A percentile compares a stretch with the other conserved stretches of the same genome.
Evolutionary conservation across 1,140 invertebrate genomes (phyloP).

Genomic region (Mylabris phalerata): DNA sequence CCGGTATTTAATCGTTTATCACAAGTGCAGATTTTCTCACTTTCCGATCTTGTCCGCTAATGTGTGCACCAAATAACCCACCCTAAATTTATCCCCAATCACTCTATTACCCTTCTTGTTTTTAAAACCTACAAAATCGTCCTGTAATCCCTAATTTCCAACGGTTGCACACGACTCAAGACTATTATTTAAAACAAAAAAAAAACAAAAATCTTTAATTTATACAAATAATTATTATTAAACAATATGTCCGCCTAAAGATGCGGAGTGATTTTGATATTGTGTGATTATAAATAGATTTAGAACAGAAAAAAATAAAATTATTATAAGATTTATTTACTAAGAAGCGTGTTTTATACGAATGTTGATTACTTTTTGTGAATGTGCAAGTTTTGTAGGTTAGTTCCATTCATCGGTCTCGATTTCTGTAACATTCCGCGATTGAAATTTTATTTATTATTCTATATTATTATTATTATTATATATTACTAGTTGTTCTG

Average conservation of each 20-base stretch:
- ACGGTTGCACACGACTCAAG: no score
- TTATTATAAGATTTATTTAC: conserved; percentile 16
- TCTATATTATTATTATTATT: conserved; percentile 22
- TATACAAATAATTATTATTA: conserved; percentile 33
- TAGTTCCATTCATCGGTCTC: conserved; percentile 37
- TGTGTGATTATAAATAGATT: conserved; percentile 41
- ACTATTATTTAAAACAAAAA: neutral
- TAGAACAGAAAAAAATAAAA: conserved; percentile 17
- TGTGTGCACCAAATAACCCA: conserved; percentile 18
- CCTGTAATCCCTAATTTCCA: no score
- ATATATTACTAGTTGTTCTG: conserved; percentile 9
- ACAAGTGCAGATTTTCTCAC: conserved; percentile 12
- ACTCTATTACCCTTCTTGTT: neutral
- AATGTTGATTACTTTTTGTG: conserved; percentile 33
- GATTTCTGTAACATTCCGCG: conserved; percentile 40
- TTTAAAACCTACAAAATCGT: neutral
- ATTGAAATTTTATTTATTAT: conserved; percentile 38
- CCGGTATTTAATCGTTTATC: conserved; percentile 44
- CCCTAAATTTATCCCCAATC: neutral
- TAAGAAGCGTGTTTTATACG: conserved; percentile 39
- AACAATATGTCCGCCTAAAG: conserved; percentile 21
- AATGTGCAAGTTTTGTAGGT: conserved; percentile 40
- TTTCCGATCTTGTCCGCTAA: conserved; percentile 4
- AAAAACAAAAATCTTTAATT: neutral
- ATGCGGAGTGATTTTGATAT: conserved; percentile 42